These are phyloP conservation scores for Triplophysa yarkandensis DNA, from an alignment of 2,797 vertebrate species.

Conservation along the genomic window DNA sequence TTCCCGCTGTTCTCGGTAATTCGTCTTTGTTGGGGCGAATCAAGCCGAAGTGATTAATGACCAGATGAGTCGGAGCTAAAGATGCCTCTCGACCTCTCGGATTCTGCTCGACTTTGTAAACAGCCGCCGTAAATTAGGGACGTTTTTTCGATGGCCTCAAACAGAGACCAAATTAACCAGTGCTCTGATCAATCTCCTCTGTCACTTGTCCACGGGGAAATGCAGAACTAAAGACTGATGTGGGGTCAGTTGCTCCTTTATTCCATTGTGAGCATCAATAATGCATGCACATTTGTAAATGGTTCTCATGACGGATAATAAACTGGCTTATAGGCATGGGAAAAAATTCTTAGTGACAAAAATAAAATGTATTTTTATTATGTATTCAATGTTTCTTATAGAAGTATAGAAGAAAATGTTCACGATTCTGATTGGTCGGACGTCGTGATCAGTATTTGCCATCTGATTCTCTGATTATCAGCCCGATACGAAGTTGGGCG, in stretches of 20 bases:
- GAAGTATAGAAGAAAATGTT: too few species aligned
- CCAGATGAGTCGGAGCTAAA: conserved; percentile 20
- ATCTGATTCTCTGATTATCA: neutral
- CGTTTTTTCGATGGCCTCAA: conserved; percentile 21
- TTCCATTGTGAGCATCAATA: neutral
- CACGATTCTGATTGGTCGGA: neutral
- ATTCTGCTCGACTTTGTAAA: conserved; percentile 40
- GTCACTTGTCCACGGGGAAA: conserved; percentile 13
- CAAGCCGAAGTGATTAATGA: conserved; percentile 40
- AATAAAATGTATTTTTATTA: neutral
- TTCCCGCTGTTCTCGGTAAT: conserved; percentile 30
- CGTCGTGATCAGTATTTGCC: neutral
- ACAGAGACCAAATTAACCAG: conserved; percentile 25
- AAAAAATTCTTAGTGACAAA: neutral
- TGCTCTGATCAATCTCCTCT: neutral
- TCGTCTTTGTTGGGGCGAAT: conserved; percentile 22
- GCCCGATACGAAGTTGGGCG: neutral
- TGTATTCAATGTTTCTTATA: neutral
- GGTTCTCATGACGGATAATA: neutral
- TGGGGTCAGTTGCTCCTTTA: conserved; percentile 9
- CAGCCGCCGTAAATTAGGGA: conserved; percentile 34
- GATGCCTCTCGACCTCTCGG: conserved; percentile 30
- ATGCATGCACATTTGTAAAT: conserved; percentile 6
- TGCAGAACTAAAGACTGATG: conserved; percentile 22
- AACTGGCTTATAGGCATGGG: neutral